A percentile compares a stretch with the other conserved stretches of the same genome.
phyloP scores from a whole-genome alignment of 2,113 vertebrate genomes.

The Odocoileus virginianus region DNA sequence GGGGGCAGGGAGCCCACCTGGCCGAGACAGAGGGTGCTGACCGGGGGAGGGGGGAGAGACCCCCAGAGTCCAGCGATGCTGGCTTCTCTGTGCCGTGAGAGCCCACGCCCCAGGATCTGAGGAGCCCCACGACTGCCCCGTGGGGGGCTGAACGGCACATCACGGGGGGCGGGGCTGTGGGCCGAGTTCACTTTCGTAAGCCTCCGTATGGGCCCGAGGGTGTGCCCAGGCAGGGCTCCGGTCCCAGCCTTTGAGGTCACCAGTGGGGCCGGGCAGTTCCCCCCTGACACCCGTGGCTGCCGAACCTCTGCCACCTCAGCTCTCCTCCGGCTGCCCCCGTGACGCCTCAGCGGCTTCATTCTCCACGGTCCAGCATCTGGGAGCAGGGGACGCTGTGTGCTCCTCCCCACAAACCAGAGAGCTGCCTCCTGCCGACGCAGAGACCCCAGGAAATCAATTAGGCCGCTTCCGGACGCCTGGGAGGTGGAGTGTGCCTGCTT shows the following conservation, averaged over 20 bases:
- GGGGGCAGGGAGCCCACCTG: accelerated
- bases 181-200: background rate
- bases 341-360: accelerated
- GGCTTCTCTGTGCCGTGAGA: background rate
- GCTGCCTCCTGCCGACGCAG: background rate
- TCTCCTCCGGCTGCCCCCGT: accelerated
- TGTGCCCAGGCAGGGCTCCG: accelerated
- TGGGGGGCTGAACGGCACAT: background rate
- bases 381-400: accelerated
- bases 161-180: accelerated
- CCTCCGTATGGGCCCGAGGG: accelerated
- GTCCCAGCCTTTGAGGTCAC: accelerated
- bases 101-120: background rate
- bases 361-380: background rate
- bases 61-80: background rate
- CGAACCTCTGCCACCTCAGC: accelerated
- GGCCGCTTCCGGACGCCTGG: background rate
- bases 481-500: background rate
- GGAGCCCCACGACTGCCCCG: background rate
- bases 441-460: constrained; percentile 50
- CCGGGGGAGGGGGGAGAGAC: accelerated
- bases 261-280: accelerated
- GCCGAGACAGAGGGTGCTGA: background rate
- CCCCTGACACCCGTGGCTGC: accelerated
- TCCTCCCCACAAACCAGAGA: background rate